Base-by-base conservation (phyloP, 2,797 vertebrate genomes). In the Gadopsis bispinosus region DNA sequence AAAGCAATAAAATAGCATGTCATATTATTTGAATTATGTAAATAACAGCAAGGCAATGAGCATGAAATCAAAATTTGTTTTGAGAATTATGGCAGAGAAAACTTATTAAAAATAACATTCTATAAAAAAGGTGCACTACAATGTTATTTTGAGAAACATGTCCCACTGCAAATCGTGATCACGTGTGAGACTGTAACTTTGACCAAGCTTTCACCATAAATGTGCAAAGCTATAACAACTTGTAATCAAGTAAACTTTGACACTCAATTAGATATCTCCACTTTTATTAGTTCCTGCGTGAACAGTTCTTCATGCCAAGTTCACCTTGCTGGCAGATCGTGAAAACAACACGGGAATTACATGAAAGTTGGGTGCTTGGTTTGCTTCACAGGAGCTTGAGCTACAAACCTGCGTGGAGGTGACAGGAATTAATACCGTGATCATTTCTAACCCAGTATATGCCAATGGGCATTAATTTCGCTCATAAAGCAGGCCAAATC, bases 371-470 rank as follows among this genome's bases (percentile, higher is more conserved):
- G 60, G 76, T 76, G 67, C 50, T 37, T 37, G 79, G 75, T 81
- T 54, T 29, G 71, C 63, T 79, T 66, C 73, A 69, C 58, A 73
- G 75, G 48, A 31, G 72, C 66, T 35, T 11, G 37, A 70, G 73
- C 81, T 58, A 79, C 80, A 83, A 88, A 88, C 62, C 53, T 61
- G 65, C 13, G 17, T 12, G 33, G 55, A 61, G 41, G 77, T 83
- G 22, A 87, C 74, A 77, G 69, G 67, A 87, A 85, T 83, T 56
- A 87, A 86, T 78, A 81, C 43, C 56, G 70, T 31, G 22, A 74
- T 26, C 13, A 59, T 71, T 85, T 88, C 53, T 50, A 43, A 64
- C 69, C 68, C 70, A 70, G 53, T 39, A 20, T 61, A 58, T 13
- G 26, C 55, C 77, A 68, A 50, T 63, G 75, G 37, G 75, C 85